Evolutionary conservation across 2,113 vertebrate species (phyloP).

Genomic region (Orthochromis indermauri): DNA sequence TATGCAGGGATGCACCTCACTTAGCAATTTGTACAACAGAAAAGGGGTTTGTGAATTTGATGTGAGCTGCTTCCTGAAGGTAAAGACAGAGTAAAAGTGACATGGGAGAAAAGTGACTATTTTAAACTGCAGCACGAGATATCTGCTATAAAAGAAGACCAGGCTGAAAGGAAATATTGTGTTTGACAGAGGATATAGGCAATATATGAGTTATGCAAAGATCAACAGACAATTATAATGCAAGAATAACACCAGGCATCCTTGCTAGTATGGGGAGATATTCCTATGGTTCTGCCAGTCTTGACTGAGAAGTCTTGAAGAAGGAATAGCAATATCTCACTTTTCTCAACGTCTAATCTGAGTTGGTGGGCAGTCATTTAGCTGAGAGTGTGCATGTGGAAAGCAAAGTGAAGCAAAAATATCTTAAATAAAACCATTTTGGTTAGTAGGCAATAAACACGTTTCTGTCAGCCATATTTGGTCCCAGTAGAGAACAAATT

Average conservation of each 20-base stretch:
- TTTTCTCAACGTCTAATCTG: conserved; percentile 9
- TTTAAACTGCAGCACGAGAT: background rate
- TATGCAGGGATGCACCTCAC: background rate
- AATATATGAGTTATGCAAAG: background rate
- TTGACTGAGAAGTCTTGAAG: conserved; percentile 10
- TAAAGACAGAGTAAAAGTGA: background rate
- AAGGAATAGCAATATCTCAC: background rate
- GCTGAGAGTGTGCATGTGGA: background rate
- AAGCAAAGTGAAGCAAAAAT: background rate
- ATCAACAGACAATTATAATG: background rate
- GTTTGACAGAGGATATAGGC: background rate
- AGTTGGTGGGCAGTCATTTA: background rate
- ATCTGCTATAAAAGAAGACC: background rate
- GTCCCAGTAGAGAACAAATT: background rate
- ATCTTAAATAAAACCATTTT: background rate
- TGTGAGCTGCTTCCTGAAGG: background rate
- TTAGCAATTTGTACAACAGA: background rate
- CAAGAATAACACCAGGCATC: background rate
- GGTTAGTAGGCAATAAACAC: background rate
- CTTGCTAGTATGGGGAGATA: conserved; percentile 10
- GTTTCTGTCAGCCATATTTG: background rate
- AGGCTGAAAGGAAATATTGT: background rate
- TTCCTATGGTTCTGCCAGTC: background rate
- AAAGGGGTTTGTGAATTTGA: background rate
- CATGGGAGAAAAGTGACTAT: background rate